phyloP scores from a whole-genome alignment of 2,113 vertebrate genomes.

The Tachysurus fulvidraco region DNA sequence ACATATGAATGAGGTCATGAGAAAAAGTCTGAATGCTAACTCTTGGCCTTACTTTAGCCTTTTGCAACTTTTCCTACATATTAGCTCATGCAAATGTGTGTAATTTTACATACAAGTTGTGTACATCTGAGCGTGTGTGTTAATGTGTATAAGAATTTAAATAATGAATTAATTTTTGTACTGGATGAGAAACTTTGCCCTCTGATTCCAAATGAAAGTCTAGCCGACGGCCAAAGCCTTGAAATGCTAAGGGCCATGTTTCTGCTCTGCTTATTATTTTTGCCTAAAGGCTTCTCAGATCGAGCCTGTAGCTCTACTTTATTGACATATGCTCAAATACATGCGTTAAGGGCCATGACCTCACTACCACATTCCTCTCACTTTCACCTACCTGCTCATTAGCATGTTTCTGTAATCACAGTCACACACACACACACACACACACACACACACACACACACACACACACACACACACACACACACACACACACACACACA shows the following conservation, averaged over 20 bases:
- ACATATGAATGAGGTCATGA: background rate
- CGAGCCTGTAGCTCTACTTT: constrained; percentile 38
- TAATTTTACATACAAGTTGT: background rate
- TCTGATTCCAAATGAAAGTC: constrained; percentile 12
- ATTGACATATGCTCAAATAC: constrained; percentile 36
- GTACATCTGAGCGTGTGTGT: background rate
- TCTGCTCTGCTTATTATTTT: background rate
- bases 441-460: constrained; percentile 7
- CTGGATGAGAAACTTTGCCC: constrained; percentile 19
- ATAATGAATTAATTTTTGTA: background rate
- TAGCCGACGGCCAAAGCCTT: constrained; percentile 16
- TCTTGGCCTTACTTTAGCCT: background rate
- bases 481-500: constrained; percentile 4
- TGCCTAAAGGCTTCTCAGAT: background rate
- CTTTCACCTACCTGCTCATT: constrained; percentile 42
- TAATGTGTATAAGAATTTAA: background rate
- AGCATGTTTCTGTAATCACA: constrained; percentile 34
- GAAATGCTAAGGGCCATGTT: background rate
- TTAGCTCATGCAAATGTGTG: background rate
- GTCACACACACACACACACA: constrained; percentile 4
- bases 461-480: constrained; percentile 10
- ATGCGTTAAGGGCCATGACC: constrained; percentile 37
- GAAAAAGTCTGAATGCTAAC: background rate
- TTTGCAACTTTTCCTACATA: background rate
- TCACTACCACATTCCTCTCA: constrained; percentile 30